Conservation (phyloP, 2,888 invertebrate genomes). For the Agrilus cyanescens region DNA sequence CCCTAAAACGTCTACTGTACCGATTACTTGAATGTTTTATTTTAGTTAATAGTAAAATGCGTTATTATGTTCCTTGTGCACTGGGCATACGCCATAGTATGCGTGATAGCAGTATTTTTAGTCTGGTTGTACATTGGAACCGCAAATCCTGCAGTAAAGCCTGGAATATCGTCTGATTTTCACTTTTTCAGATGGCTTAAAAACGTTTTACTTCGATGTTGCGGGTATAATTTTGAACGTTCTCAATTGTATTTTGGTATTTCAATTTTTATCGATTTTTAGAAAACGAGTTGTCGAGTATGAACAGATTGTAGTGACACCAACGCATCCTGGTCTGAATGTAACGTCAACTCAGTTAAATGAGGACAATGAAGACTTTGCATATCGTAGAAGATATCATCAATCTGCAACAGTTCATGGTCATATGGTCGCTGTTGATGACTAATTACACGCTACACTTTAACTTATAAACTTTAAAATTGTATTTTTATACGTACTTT, state of each 20-base stretch:
- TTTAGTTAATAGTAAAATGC: constrained; percentile 75
- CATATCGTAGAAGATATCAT: constrained; percentile 83
- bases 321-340: constrained; percentile 66
- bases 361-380: constrained; percentile 92
- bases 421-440: constrained; percentile 48
- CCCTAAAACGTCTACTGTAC: too few relatives aligned
- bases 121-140: constrained; percentile 92
- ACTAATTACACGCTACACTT: constrained; percentile 17
- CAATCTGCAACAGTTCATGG: constrained; percentile 74
- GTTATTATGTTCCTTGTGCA: constrained; percentile 87
- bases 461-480: neutral
- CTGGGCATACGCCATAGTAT: constrained; percentile 83
- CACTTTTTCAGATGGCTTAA: constrained; percentile 70
- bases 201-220: constrained; percentile 55
- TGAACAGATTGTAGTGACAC: constrained; percentile 77
- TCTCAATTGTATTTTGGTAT: neutral
- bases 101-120: constrained; percentile 67
- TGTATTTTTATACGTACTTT: too few relatives aligned
- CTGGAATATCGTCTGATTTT: constrained; percentile 77
- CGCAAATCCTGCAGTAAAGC: constrained; percentile 90
- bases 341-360: constrained; percentile 79
- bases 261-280: constrained; percentile 19
- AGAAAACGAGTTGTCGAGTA: constrained; percentile 70
- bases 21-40: constrained; percentile 16
- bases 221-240: constrained; percentile 50